A percentile compares a stretch with the other conserved stretches of the same genome.
Evolutionary conservation across 2,888 invertebrate genomes (phyloP).

Genomic region (Apodemia mormo): DNA sequence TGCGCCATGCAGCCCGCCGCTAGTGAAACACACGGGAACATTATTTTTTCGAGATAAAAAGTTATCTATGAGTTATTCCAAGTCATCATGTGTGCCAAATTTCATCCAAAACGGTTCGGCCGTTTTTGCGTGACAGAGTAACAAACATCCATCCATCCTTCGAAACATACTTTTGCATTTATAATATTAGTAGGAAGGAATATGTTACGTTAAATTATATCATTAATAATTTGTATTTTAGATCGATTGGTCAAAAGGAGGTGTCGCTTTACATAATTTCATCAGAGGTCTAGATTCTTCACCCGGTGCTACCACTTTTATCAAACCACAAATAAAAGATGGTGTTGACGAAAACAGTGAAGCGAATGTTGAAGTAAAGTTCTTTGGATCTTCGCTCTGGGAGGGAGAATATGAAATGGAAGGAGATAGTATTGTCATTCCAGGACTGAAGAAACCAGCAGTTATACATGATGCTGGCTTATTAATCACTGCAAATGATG

Average conservation of each 20-base stretch:
- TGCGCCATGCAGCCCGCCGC: too few species aligned
- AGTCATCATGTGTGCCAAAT: too few species aligned
- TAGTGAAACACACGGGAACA: too few species aligned
- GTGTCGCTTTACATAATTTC: slow-evolving; percentile 92
- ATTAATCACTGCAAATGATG: slow-evolving; percentile 90
- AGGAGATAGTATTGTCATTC: slow-evolving; percentile 82
- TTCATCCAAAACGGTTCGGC: too few species aligned
- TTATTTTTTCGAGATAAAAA: too few species aligned
- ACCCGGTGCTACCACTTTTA: slow-evolving; percentile 91
- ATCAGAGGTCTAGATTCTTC: slow-evolving; percentile 96
- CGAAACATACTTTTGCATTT: too few species aligned
- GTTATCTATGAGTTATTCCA: too few species aligned
- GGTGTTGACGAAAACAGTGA: slow-evolving; percentile 57
- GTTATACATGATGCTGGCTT: slow-evolving; percentile 91
- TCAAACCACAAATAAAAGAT: slow-evolving; percentile 63
- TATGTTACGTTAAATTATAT: too few species aligned
- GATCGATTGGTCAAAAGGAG: slow-evolving; percentile 87
- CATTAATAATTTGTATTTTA: slow-evolving; percentile 40
- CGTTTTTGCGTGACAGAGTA: too few species aligned
- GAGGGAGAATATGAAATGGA: slow-evolving; percentile 71
- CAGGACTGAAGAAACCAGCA: slow-evolving; percentile 82
- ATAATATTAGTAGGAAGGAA: too few species aligned
- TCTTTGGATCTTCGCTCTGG: slow-evolving; percentile 93
- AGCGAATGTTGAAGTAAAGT: slow-evolving; percentile 59
- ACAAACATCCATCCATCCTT: too few species aligned